These are phyloP conservation scores for Drosophila pseudotalamancana DNA, from an alignment of 2,888 invertebrate genomes.

Conservation along the genomic window DNA sequence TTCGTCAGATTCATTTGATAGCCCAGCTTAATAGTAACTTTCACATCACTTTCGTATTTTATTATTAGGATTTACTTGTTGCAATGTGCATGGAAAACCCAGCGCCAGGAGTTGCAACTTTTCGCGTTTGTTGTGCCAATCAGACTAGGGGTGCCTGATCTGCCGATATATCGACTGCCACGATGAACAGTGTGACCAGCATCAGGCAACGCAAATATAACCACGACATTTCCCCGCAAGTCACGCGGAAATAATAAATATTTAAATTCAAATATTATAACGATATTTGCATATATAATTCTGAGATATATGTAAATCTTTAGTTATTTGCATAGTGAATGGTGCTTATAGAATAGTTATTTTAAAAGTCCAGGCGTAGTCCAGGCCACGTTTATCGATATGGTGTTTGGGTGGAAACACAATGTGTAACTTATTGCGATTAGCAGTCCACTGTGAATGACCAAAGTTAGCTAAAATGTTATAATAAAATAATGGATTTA, in stretches of 20 bases:
- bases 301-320: neutral
- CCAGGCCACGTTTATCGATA: conserved; percentile 80
- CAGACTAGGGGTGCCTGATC: conserved; percentile 40
- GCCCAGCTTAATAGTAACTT: neutral
- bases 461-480: conserved; percentile 40
- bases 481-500: fast-evolving
- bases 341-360: conserved; percentile 66
- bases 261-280: neutral
- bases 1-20: neutral
- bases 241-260: neutral
- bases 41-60: conserved; percentile 6
- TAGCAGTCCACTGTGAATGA: conserved; percentile 72
- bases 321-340: neutral
- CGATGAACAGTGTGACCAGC: conserved; percentile 20
- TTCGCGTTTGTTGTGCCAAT: conserved; percentile 72
- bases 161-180: conserved; percentile 5
- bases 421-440: conserved; percentile 69
- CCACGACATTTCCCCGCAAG: neutral
- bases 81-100: conserved; percentile 49
- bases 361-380: conserved; percentile 83
- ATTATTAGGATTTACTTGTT: conserved; percentile 48
- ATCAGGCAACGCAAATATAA: neutral
- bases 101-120: conserved; percentile 60
- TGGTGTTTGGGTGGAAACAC: conserved; percentile 82
- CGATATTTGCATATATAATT: neutral